A percentile compares a stretch with the other conserved stretches of the same genome.
These are phyloP conservation scores for Napeogenes sylphis DNA, from an alignment of 2,888 invertebrate species.

Conservation along the genomic window DNA sequence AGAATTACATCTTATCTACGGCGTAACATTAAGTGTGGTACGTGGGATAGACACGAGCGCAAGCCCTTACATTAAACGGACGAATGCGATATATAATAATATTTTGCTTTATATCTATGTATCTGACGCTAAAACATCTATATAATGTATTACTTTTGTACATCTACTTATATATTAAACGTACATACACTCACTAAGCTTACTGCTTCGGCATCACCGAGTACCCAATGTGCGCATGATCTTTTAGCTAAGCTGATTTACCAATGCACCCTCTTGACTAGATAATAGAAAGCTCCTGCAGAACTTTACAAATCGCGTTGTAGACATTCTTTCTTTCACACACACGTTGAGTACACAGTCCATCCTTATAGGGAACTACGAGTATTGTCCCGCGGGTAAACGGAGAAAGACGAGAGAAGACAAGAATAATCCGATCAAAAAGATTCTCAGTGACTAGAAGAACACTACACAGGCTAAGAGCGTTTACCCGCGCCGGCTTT, in stretches of 20 bases:
- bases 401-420: constrained; percentile 39
- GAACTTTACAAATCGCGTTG: constrained; percentile 17
- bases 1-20: constrained; percentile 78
- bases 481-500: constrained; percentile 73
- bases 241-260: constrained; percentile 31
- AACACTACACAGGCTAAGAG: constrained; percentile 42
- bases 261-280: constrained; percentile 45
- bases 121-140: constrained; percentile 79
- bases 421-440: constrained; percentile 28
- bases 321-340: constrained; percentile 42
- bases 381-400: constrained; percentile 73
- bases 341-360: constrained; percentile 68
- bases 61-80: constrained; percentile 77
- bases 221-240: constrained; percentile 66
- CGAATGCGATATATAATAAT: constrained; percentile 78
- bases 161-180: constrained; percentile 77
- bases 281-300: constrained; percentile 43
- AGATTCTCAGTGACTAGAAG: constrained; percentile 39
- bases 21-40: constrained; percentile 76
- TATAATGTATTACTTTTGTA: constrained; percentile 78
- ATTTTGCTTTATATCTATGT: constrained; percentile 77
- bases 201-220: constrained; percentile 58
- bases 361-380: constrained; percentile 54
- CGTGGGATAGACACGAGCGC: constrained; percentile 77
- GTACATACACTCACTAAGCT: constrained; percentile 77